Evolutionary conservation across 23 tunicate genomes (phyloP), one percentile per base, ranked within the genome.

Genomic region (Halocynthia roretzi): DNA sequence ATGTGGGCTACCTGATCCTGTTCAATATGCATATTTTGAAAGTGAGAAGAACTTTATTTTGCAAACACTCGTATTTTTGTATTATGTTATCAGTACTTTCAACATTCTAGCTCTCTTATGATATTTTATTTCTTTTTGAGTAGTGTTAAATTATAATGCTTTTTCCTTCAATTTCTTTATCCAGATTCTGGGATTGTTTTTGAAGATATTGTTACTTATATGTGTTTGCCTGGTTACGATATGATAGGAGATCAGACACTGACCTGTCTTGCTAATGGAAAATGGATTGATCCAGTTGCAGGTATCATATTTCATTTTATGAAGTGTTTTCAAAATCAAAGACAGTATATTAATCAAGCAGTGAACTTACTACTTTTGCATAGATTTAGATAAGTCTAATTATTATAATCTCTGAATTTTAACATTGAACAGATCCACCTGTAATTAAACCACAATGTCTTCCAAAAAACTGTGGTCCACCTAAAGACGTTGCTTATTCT

Each of bases 161-260:
- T 31, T 31, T 4, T 0, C 44, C 44, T 31, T 31, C 4, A 31
- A 31, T 31, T 31, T 31, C 44, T 31, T 55, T 80, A 8, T 75
- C 51, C 81, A 86, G 91, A 76, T 63, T 51, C 72, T 1, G 77
- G 76, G 44, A 22, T 22, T 60, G 50, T 80, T 17, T 86, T 60
- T 76, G 21, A 51, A 17, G 76, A 73, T 40, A 56, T 64, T 23
- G 84, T 70, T 52, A 66, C 20, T 0, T 84, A 81, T 66, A 40
- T 48, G 7, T 90, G 97, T 64, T 66, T 14, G 12, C 78, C 74
- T 21, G 97, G 97, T 6, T 72, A 84, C 67, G 11, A 61, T 56
- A 55, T 90, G 90, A 61, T 62, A 6, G 97, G 97, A 7, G 81
- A 77, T 52, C 51, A 75, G 7, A 75, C 56, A 7, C 53, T 85